These are phyloP conservation scores for Lepilemur septentrionalis DNA, from an alignment of 2,797 vertebrate species.

Conservation along the genomic window DNA sequence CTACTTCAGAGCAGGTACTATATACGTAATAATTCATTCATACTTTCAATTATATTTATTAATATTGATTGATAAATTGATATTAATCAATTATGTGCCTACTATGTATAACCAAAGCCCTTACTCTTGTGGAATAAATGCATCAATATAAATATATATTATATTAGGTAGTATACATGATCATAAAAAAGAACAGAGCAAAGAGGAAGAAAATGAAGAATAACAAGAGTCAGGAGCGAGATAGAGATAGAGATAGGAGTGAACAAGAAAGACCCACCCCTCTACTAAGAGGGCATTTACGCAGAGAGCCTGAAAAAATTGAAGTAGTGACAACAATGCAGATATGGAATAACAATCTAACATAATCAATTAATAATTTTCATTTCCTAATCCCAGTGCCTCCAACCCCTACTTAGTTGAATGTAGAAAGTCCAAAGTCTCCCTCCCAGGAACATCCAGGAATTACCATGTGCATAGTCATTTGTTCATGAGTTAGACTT, in stretches of 20 bases:
- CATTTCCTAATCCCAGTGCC: background rate
- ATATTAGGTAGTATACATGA: background rate
- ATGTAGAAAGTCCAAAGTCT: background rate
- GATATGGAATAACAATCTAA: background rate
- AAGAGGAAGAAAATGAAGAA: background rate
- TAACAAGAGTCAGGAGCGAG: background rate
- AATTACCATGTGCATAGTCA: background rate
- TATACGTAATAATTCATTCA: constrained; percentile 5
- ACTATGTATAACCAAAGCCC: background rate
- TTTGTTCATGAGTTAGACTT: background rate
- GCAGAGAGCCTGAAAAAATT: background rate
- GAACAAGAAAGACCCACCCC: background rate
- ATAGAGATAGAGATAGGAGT: background rate
- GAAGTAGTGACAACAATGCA: background rate
- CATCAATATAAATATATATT: background rate
- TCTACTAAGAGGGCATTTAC: background rate
- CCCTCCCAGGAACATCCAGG: background rate
- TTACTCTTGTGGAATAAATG: background rate
- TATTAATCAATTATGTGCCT: too few relatives aligned
- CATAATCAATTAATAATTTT: background rate
- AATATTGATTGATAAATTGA: background rate
- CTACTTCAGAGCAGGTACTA: background rate
- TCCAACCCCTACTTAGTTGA: background rate
- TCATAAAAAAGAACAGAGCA: background rate
- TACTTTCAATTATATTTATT: background rate